These are phyloP conservation scores for pig (Sus scrofa) DNA, from an alignment of 2,113 vertebrate genomes.

Conservation along the genomic window T2T-Sscrofa CM000820.6:129419501-129420000, in stretches of 20 bases:
- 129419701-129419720: too few species aligned
- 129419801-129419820: neutral
- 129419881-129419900: neutral
- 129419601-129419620: neutral
- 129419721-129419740: too few species aligned
- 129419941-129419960: neutral
- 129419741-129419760: too few species aligned
- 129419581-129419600: slow-evolving; percentile 7
- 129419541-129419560: slow-evolving; percentile 23
- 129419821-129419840: neutral
- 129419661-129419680: neutral
- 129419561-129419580: neutral
- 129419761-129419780: too few species aligned
- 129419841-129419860: neutral
- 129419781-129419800: neutral
- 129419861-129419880: neutral
- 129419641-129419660: neutral
- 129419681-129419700: neutral
- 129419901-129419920: neutral
- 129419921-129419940: neutral
- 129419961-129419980: neutral
- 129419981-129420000: neutral
- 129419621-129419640: slow-evolving; percentile 20
- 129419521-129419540: slow-evolving; percentile 25
- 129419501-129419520: neutral